Conservation (phyloP, 2,888 invertebrate genomes). For the Morpho achilles region DNA sequence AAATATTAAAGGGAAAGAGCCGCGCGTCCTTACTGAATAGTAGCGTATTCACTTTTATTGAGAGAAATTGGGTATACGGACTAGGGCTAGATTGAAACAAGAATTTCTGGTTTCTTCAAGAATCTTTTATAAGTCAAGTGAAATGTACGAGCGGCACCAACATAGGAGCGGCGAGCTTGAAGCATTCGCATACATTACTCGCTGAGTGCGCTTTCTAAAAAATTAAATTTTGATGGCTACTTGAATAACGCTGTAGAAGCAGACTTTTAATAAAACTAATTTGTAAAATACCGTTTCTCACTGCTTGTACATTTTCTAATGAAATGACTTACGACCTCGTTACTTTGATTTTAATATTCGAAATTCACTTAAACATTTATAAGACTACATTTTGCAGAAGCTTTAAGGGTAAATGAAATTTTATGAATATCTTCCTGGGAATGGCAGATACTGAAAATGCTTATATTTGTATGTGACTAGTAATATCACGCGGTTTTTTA, state of each 20-base stretch:
- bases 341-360: conserved; percentile 16
- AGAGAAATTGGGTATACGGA: no score
- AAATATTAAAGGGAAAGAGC: no score
- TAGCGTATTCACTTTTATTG: no score
- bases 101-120: conserved; percentile 17
- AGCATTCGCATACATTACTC: conserved; percentile 60
- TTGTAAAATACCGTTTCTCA: conserved; percentile 37
- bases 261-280: conserved; percentile 49
- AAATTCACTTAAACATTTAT: conserved; percentile 11
- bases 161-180: conserved; percentile 25
- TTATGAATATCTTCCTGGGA: no score
- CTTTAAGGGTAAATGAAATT: not conserved
- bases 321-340: conserved; percentile 23
- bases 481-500: no score
- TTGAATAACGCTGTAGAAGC: conserved; percentile 51
- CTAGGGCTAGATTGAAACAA: no score
- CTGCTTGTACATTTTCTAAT: conserved; percentile 23
- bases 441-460: no score
- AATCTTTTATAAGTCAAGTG: conserved; percentile 30
- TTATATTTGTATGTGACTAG: no score
- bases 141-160: conserved; percentile 32
- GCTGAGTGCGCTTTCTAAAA: conserved; percentile 64
- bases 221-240: conserved; percentile 71
- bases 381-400: not conserved
- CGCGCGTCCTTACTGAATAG: no score